Percentiles rank a stretch among this genome's conserved stretches.
phyloP scores from a whole-genome alignment of 2,888 invertebrate species.

The Erpobdella octoculata region DNA sequence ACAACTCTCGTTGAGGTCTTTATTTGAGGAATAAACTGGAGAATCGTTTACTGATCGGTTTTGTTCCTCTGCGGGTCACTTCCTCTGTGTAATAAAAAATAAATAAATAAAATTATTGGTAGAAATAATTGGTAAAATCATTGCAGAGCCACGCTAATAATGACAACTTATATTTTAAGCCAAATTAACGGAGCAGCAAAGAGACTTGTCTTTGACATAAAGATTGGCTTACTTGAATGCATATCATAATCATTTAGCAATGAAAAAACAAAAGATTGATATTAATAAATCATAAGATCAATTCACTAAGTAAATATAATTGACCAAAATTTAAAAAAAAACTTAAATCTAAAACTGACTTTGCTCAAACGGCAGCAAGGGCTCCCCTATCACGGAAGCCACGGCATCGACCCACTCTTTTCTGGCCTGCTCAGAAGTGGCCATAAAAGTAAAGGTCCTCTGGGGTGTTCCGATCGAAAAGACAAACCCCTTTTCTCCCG shows the following conservation, averaged over 20 bases:
- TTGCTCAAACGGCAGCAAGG: slow-evolving; percentile 14
- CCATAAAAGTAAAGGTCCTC: slow-evolving; percentile 16
- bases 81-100: slow-evolving; percentile 2
- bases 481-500: background rate
- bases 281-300: background rate
- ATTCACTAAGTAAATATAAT: background rate
- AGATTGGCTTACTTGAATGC: no score
- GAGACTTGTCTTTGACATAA: no score
- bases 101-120: no score
- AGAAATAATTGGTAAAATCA: no score
- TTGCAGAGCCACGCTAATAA: no score
- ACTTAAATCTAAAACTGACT: no score
- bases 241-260: no score
- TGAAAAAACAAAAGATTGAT: background rate
- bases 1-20: background rate
- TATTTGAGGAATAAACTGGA: slow-evolving; percentile 3
- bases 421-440: background rate
- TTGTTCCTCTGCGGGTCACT: background rate
- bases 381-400: background rate
- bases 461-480: slow-evolving; percentile 8
- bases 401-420: slow-evolving; percentile 16
- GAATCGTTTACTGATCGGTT: background rate
- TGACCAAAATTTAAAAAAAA: no score
- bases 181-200: no score
- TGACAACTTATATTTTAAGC: no score